Percentiles rank a stretch among this genome's conserved stretches.
These are phyloP conservation scores for Geopemphigus sp. DNA, from an alignment of 1,140 invertebrate species.

Conservation along the genomic window DNA sequence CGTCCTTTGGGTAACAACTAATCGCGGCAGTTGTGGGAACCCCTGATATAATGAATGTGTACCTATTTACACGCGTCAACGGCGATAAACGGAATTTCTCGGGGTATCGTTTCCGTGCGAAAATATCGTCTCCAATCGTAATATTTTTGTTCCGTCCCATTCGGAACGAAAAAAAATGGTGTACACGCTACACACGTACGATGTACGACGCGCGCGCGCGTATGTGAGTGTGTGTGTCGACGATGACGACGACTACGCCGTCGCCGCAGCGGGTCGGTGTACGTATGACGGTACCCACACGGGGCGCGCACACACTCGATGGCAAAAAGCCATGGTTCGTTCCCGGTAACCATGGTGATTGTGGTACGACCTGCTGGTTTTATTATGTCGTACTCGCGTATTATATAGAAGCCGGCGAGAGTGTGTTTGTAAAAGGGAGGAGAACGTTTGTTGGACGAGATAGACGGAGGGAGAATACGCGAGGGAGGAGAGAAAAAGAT, in stretches of 20 bases:
- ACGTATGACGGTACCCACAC: no score
- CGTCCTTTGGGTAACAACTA: no score
- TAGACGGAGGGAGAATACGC: background rate
- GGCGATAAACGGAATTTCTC: no score
- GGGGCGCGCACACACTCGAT: background rate
- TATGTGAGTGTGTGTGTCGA: background rate
- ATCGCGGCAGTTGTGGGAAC: no score
- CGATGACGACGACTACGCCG: no score
- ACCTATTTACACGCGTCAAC: no score
- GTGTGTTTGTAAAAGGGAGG: slow-evolving; percentile 25
- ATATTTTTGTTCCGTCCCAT: no score
- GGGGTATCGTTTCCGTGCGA: no score
- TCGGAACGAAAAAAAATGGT: slow-evolving; percentile 31
- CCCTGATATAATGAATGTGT: no score
- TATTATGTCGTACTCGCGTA: slow-evolving; percentile 26
- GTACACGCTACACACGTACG: no score
- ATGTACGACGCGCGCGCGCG: no score
- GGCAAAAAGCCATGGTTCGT: slow-evolving; percentile 39
- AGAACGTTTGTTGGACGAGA: slow-evolving; percentile 29
- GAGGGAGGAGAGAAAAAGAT: background rate
- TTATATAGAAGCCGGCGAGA: background rate
- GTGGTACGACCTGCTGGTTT: slow-evolving; percentile 40
- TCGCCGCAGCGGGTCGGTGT: background rate
- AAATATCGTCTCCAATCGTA: no score
- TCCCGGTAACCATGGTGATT: slow-evolving; percentile 30